Evolutionary conservation across 2,113 vertebrate genomes (phyloP), one percentile per base, ranked within the genome.

Genomic region (Neolamprologus modestus): DNA sequence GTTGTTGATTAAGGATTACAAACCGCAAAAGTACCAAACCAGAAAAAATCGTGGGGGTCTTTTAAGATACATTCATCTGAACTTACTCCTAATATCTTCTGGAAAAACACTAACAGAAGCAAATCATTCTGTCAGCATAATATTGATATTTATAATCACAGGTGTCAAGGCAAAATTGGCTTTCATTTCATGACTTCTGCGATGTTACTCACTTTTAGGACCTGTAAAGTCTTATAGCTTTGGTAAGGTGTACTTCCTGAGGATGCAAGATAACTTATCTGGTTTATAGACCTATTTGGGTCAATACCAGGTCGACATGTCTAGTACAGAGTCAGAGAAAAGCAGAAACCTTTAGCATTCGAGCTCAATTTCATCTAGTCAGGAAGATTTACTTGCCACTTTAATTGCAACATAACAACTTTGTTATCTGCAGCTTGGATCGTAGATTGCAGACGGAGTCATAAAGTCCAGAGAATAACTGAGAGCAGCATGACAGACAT

Each of bases 241-340:
- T 90, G 85, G 91, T 87, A 79, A 40, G 59, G 52, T 54, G 73
- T 50, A 92, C 91, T 94, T 94, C 92, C 93, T 89, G 78, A 88
- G 92, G 93, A 95, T 91, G 86, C 71, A 35, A 92, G 88, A 90
- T 86, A 87, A 55, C 83, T 90, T 93, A 93, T 94, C 91, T 87
- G 66, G 19, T 92, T 94, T 92, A 90, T 88, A 78, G 92, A 86
- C 83, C 91, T 61, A 87, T 82, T 92, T 28, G 52, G 92, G 88
- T 94, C 92, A 84, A 83, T 35, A 82, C 40, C 10, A 91, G 89
- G 92, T 89, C 90, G 87, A 73, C 81, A 54, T 24, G 88, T 92
- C 89, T 91, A 88, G 57, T 63, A 12, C 68, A 55, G 59, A 87
- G 71, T 31, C 78, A 2, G 40, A 89, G 82, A 33, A 78, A 85